Base-by-base conservation (phyloP, 2,797 vertebrate genomes). In the Muraenolepis orangiensis region DNA sequence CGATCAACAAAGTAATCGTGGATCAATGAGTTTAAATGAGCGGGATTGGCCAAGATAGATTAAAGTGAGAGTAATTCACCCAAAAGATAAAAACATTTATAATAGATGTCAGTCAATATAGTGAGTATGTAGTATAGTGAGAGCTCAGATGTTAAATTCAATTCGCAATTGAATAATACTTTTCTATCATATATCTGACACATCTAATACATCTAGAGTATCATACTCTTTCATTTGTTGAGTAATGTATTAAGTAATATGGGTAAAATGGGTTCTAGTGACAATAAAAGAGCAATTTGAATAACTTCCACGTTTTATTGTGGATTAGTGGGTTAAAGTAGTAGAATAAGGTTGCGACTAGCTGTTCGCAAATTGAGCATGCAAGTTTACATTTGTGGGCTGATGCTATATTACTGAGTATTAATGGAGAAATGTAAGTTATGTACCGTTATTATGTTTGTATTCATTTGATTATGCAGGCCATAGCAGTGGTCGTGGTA, bases 41-140 rank as follows among this genome's bases (percentile, higher is more conserved):
- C 23, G 51, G 51, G 51, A 57, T 57, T 57, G 23, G 51, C 51
- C 51, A 8, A 57, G 51, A 57, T 57, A 1, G 23, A 75, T 75
- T 80, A 81, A 82, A 83, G 76, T n/a, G n/a, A n/a, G 66, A 80
- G 77, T 78, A 88, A n/a, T 84, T 84, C 80, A 83, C 81, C 82
- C 77, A 82, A 29, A 42, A 68, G 7, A 67, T 29, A 1, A 67
- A 67, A 13, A 16, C 28, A 67, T 67, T 29, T 67, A 67, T 14
- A 67, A 18, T 29, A 30, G 12, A 67, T 14, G 28, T 30, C 16
- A 67, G 30, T 2, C 29, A 66, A 29, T 29, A 66, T 28, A 26
- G n/a, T n/a, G n/a, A n/a, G n/a, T n/a, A n/a, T n/a, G n/a, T n/a
- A n/a, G n/a, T n/a, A n/a, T n/a, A n/a, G n/a, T 11, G 11, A 67